These are phyloP conservation scores for Calliphora vomitoria DNA, from an alignment of 2,888 invertebrate species.

Conservation along the genomic window DNA sequence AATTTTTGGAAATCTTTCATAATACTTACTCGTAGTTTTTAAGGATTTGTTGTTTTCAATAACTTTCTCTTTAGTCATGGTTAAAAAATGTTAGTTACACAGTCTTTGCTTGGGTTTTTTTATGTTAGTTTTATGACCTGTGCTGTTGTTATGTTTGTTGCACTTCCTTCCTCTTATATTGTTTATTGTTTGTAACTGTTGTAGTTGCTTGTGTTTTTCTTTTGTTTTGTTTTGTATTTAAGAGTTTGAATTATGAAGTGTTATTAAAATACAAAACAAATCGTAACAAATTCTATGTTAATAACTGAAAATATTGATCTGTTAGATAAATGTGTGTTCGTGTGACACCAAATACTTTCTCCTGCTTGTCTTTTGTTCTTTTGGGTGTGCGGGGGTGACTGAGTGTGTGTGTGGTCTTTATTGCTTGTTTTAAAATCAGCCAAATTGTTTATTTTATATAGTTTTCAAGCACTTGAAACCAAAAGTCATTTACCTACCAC, in stretches of 20 bases:
- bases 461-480: conserved; percentile 57
- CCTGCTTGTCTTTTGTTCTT: neutral
- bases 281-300: conserved; percentile 47
- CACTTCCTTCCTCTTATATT: conserved; percentile 62
- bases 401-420: conserved; percentile 68
- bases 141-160: neutral
- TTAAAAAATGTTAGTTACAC: conserved; percentile 5
- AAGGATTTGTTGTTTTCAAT: neutral
- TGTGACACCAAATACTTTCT: conserved; percentile 70
- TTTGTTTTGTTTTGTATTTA: conserved; percentile 11
- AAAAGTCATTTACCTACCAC: conserved; percentile 69
- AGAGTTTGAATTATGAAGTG: conserved; percentile 72
- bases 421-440: conserved; percentile 4
- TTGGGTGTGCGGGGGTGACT: neutral
- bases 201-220: neutral
- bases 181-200: conserved; percentile 8
- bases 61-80: conserved; percentile 66
- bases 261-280: conserved; percentile 54
- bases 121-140: neutral
- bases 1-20: conserved; percentile 30
- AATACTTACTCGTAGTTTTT: conserved; percentile 47
- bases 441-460: conserved; percentile 63
- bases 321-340: conserved; percentile 36
- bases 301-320: conserved; percentile 52
- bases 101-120: conserved; percentile 9